phyloP scores from a whole-genome alignment of 2,113 vertebrate genomes.

The Arothron firmamentum region DNA sequence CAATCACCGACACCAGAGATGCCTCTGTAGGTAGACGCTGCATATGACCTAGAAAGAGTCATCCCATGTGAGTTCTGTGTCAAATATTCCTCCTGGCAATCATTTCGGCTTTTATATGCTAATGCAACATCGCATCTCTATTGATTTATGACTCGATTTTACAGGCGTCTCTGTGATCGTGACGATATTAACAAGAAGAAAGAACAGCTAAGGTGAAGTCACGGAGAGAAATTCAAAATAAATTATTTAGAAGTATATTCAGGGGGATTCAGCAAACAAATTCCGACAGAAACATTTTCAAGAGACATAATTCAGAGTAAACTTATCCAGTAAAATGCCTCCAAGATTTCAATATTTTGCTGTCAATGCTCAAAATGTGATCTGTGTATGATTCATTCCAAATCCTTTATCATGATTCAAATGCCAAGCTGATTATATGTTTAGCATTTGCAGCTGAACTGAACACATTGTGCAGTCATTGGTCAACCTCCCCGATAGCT shows the following conservation, averaged over 20 bases:
- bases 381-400: not conserved
- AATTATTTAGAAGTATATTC: not conserved
- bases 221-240: not conserved
- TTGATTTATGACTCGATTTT: slow-evolving; percentile 4
- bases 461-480: too few relatives aligned
- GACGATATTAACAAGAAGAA: not conserved
- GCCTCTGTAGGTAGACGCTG: slow-evolving; percentile 15
- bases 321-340: too few relatives aligned
- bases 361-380: not conserved
- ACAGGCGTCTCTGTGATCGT: not conserved
- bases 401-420: not conserved
- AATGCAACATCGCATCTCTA: not conserved
- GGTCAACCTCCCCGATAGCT: too few relatives aligned
- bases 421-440: not conserved
- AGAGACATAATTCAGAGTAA: too few relatives aligned
- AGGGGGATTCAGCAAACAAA: not conserved
- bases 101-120: slow-evolving; percentile 6
- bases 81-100: slow-evolving; percentile 18
- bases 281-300: too few relatives aligned
- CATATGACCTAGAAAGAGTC: slow-evolving; percentile 29
- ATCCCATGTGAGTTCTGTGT: slow-evolving; percentile 6
- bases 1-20: slow-evolving; percentile 29
- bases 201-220: slow-evolving; percentile 11
- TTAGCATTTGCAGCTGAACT: not conserved
- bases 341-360: too few relatives aligned